phyloP scores from a whole-genome alignment of 2,888 invertebrate genomes.

The Seira ritae region DNA sequence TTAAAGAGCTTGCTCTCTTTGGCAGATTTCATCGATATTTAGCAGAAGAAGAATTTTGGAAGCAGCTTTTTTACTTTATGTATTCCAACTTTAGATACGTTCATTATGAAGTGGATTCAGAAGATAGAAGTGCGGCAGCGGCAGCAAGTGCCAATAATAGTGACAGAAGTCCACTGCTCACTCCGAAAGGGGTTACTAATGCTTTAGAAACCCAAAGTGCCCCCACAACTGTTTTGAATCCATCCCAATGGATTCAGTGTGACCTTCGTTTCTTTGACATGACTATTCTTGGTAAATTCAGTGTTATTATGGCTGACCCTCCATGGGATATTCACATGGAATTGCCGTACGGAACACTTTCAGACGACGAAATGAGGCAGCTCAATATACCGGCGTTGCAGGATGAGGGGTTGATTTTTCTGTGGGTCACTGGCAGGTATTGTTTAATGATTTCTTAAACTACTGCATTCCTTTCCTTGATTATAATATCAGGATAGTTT shows the following conservation, averaged over 20 bases:
- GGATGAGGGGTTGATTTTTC: conserved; percentile 96
- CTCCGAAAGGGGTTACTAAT: conserved; percentile 25
- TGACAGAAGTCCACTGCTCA: conserved; percentile 27
- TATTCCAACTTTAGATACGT: conserved; percentile 91
- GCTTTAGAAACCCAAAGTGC: conserved; percentile 76
- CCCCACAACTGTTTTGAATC: conserved; percentile 81
- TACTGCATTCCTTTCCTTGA: background rate
- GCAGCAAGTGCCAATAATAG: conserved; percentile 19
- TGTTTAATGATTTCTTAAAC: background rate
- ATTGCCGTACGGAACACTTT: conserved; percentile 98
- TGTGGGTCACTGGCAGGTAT: conserved; percentile 97
- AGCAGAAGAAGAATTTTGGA: conserved; percentile 97
- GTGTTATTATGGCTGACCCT: conserved; percentile 99
- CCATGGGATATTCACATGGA: conserved; percentile 99
- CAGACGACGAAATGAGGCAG: conserved; percentile 98
- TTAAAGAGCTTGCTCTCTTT: conserved; percentile 88
- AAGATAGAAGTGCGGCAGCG: conserved; percentile 63
- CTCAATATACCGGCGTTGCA: conserved; percentile 95
- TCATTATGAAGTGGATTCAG: conserved; percentile 96
- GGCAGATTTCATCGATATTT: too few relatives aligned
- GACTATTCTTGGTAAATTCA: conserved; percentile 96
- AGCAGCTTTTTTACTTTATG: too few relatives aligned
- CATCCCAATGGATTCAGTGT: conserved; percentile 98
- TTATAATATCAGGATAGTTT: background rate
- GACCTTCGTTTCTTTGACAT: conserved; percentile 94